Percentiles rank a stretch among this genome's conserved stretches.
phyloP scores from a whole-genome alignment of 2,797 vertebrate genomes.

The Sebastolobus alascanus region DNA sequence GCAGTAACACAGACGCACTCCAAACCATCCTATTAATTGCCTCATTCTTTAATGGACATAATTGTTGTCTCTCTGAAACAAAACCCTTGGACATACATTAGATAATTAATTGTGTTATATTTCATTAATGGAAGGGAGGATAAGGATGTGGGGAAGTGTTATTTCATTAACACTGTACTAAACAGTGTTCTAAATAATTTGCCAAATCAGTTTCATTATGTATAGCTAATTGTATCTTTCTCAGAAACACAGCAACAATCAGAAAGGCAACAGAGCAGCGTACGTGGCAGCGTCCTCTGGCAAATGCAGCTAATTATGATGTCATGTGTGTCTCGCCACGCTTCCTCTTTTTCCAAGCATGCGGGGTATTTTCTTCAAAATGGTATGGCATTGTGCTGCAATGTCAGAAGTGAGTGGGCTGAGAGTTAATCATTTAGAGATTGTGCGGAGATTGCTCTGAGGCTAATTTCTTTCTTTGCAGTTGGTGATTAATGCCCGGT shows the following conservation, averaged over 20 bases:
- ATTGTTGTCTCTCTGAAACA: constrained; percentile 59
- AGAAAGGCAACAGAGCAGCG: constrained; percentile 4
- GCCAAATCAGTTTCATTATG: constrained; percentile 59
- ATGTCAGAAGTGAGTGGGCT: constrained; percentile 76
- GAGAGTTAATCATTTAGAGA: constrained; percentile 83
- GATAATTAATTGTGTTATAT: constrained; percentile 62
- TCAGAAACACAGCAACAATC: constrained; percentile 39
- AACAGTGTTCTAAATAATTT: constrained; percentile 56
- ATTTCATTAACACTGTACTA: constrained; percentile 63
- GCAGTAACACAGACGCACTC: constrained; percentile 31
- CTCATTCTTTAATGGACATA: constrained; percentile 58
- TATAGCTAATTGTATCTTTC: constrained; percentile 58
- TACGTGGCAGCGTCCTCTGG: constrained; percentile 19
- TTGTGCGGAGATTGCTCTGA: constrained; percentile 80
- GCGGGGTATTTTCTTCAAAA: constrained; percentile 63
- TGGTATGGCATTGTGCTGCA: constrained; percentile 60
- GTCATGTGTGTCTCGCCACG: constrained; percentile 15
- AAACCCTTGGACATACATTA: constrained; percentile 54
- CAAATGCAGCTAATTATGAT: constrained; percentile 54
- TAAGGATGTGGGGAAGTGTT: constrained; percentile 38
- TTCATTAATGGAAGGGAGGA: constrained; percentile 51
- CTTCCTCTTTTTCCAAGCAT: constrained; percentile 22
- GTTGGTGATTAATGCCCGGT: constrained; percentile 85
- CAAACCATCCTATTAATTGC: constrained; percentile 54
- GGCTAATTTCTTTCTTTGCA: constrained; percentile 85